phyloP scores from a whole-genome alignment of 2,113 vertebrate genomes.

The Xyliphius kryptos region DNA sequence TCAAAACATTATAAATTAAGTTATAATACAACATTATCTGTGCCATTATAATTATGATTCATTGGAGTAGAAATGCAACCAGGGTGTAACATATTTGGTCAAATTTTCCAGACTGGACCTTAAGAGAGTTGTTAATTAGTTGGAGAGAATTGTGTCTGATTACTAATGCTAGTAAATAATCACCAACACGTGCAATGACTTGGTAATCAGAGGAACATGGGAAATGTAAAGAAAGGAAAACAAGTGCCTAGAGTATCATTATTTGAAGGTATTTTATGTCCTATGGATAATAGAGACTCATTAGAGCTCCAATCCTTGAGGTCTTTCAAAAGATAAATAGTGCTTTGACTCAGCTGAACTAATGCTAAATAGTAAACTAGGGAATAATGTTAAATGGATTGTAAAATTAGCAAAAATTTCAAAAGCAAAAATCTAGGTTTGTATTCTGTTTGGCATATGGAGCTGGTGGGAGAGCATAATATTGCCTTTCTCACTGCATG shows the following conservation, averaged over 20 bases:
- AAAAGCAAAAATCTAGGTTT: conserved; percentile 11
- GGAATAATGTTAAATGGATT: no score
- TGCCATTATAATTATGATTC: neutral
- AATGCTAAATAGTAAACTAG: no score
- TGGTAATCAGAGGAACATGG: neutral
- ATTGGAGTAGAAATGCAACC: conserved; percentile 8
- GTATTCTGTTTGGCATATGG: conserved; percentile 7
- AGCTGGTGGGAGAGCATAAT: conserved; percentile 28
- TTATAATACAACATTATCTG: no score
- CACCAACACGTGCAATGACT: neutral
- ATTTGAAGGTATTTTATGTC: neutral
- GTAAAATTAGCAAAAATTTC: no score
- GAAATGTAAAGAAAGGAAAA: conserved; percentile 3
- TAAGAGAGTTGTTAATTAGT: conserved; percentile 34
- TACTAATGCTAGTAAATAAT: conserved; percentile 5
- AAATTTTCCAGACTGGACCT: conserved; percentile 22
- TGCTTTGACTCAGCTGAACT: no score
- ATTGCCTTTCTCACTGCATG: conserved; percentile 32
- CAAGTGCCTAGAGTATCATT: neutral
- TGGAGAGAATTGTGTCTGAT: conserved; percentile 7
- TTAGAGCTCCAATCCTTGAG: no score
- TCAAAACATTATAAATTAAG: no score
- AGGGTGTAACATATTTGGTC: conserved; percentile 22
- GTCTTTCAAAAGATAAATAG: no score
- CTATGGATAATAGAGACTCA: no score